phyloP scores from a whole-genome alignment of 2,888 invertebrate species.

The Deilephila porcellus region DNA sequence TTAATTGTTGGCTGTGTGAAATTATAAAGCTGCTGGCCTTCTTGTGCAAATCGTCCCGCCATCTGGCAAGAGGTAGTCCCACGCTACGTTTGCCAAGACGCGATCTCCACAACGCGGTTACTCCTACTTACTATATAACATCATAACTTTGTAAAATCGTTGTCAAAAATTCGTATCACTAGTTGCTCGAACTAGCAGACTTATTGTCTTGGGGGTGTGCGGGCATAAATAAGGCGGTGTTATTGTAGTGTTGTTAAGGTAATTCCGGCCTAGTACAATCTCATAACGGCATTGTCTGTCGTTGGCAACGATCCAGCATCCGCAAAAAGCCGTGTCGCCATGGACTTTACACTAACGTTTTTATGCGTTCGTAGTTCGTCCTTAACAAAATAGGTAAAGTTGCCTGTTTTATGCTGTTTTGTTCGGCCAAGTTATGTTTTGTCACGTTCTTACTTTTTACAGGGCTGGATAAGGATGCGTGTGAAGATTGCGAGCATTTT shows the following conservation, averaged over 20 bases:
- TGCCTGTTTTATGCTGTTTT: slow-evolving; percentile 16
- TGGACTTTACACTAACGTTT: slow-evolving; percentile 41
- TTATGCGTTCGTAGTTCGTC: slow-evolving; percentile 8
- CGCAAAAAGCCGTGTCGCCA: slow-evolving; percentile 47
- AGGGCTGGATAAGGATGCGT: slow-evolving; percentile 11
- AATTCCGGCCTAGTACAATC: slow-evolving; percentile 55
- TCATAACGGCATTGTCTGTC: slow-evolving; percentile 64
- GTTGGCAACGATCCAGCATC: slow-evolving; percentile 63
- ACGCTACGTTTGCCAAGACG: too few relatives aligned
- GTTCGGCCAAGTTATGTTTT: slow-evolving; percentile 17
- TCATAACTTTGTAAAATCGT: background rate
- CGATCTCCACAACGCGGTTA: too few relatives aligned
- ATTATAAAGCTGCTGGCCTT: too few relatives aligned
- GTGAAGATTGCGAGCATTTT: background rate
- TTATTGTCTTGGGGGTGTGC: slow-evolving; percentile 36
- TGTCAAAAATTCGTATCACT: background rate
- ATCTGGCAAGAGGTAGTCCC: too few relatives aligned
- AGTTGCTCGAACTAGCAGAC: slow-evolving; percentile 14
- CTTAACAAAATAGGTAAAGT: slow-evolving; percentile 24
- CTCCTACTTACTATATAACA: too few relatives aligned
- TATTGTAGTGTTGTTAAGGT: slow-evolving; percentile 45
- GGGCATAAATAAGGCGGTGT: slow-evolving; percentile 45
- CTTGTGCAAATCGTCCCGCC: too few relatives aligned
- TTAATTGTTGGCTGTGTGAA: too few relatives aligned
- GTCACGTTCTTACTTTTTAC: slow-evolving; percentile 22